Evolutionary conservation across 1,140 invertebrate species (phyloP).

Genomic region (Zaprionus nigranus): DNA sequence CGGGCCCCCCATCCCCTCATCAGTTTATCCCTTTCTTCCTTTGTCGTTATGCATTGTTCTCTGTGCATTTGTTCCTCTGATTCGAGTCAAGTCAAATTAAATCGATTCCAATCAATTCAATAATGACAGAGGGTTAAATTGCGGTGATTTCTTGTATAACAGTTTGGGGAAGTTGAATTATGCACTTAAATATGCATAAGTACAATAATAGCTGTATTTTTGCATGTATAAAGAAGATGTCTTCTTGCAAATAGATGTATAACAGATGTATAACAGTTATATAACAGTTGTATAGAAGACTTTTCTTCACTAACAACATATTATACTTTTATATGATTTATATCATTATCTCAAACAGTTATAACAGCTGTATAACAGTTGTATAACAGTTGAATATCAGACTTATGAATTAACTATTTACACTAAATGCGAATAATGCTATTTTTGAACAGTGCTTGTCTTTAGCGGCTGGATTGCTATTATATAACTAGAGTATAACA

Average conservation of each 20-base stretch:
- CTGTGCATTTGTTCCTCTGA: conserved; percentile 57
- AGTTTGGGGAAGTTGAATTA: background rate
- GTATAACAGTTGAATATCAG: conserved; percentile 10
- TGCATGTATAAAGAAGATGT: background rate
- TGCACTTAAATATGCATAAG: background rate
- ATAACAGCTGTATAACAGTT: conserved; percentile 8
- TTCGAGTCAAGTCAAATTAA: conserved; percentile 43
- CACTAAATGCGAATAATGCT: background rate
- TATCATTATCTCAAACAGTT: background rate
- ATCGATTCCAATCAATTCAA: conserved; percentile 46
- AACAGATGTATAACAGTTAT: conserved; percentile 15
- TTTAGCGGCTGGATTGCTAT: fast-evolving
- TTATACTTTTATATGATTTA: conserved; percentile 2
- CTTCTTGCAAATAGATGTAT: background rate
- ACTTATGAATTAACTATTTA: background rate
- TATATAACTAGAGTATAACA: background rate
- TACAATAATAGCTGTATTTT: background rate
- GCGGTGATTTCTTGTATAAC: conserved; percentile 2
- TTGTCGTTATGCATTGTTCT: conserved; percentile 20
- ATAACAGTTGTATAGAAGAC: too few relatives aligned
- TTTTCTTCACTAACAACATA: background rate
- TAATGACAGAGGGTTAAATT: background rate
- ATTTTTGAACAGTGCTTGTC: too few relatives aligned
- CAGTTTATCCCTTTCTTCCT: background rate
- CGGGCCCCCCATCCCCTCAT: background rate